Base-by-base conservation (phyloP, 2,113 vertebrate genomes). In the Periophthalmus modestus region DNA sequence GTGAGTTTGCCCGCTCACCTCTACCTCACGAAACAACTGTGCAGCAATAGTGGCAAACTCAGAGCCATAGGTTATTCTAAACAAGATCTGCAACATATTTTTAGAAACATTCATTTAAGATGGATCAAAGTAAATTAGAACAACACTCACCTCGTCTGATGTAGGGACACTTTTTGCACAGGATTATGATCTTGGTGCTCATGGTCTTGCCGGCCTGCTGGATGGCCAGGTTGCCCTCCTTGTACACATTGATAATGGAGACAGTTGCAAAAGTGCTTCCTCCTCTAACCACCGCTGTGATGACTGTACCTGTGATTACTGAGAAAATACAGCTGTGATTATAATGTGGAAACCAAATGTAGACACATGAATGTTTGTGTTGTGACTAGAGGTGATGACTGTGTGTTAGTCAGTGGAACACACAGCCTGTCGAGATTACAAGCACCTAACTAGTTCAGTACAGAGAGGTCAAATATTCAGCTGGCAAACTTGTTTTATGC, bases 191-290 rank as follows among this genome's bases (percentile, higher is more conserved):
- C 88, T 95, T 99, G 87, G 95, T 95, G 79, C 97, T 99, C 97
- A 99, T 97, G 63, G 90, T 96, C 90, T 99, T 98, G 79, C 97
- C 98, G 0, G 98, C 97, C 88, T 99, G 98, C 72, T 99, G 97
- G 73, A 99, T 96, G 68, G 94, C 95, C 89, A 99, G 84, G 66
- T 77, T 96, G 52, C 97, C 97, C 82, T 98, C 97, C 81, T 98
- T 98, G 47, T 97, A 98, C 63, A 99, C 95, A 69, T 95, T 97
- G 87, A 98, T 97, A 88, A 98, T 96, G 0, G 97, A 95, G 86
- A 99, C 54, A 0, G 96, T 98, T 82, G 95, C 95, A 0, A 95
- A 95, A 84, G 96, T 87, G 50, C 96, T 98, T 75, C 96, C 95
- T 69, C 94, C 95, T 62, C 91, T 93, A 0, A 89, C 84, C 76